These are phyloP conservation scores for Sipha flava DNA, from an alignment of 1,140 invertebrate genomes.

Conservation along the genomic window DNA sequence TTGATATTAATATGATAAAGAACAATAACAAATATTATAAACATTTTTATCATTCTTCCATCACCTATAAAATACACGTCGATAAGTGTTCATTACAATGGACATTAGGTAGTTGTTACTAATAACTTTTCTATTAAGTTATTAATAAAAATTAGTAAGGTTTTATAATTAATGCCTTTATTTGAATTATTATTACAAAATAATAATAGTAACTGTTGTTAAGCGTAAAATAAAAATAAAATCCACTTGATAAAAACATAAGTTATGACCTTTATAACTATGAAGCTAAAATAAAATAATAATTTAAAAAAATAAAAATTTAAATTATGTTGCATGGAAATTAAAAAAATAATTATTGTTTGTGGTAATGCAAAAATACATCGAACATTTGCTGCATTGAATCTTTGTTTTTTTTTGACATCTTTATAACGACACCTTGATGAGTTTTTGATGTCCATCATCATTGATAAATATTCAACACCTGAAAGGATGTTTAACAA, in stretches of 20 bases:
- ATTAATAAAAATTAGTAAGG: background rate
- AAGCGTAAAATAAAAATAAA: background rate
- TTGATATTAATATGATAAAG: background rate
- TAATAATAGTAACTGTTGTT: no score
- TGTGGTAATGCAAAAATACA: no score
- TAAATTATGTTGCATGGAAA: no score
- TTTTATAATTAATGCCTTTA: background rate
- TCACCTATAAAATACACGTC: background rate
- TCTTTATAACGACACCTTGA: no score
- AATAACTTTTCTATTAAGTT: background rate
- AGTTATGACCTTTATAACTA: background rate
- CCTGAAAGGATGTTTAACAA: no score
- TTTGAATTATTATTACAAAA: background rate
- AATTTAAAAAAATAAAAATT: no score
- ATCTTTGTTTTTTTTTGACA: no score
- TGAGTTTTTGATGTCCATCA: no score
- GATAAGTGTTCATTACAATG: background rate
- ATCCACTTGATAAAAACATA: background rate
- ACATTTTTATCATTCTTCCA: background rate
- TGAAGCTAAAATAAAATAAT: background rate
- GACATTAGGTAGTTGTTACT: background rate
- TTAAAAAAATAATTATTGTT: no score
- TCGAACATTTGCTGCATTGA: no score
- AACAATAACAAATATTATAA: background rate
- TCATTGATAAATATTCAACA: no score